Conservation (phyloP, 2,797 vertebrate species). For the Lindbergichthys nudifrons region DNA sequence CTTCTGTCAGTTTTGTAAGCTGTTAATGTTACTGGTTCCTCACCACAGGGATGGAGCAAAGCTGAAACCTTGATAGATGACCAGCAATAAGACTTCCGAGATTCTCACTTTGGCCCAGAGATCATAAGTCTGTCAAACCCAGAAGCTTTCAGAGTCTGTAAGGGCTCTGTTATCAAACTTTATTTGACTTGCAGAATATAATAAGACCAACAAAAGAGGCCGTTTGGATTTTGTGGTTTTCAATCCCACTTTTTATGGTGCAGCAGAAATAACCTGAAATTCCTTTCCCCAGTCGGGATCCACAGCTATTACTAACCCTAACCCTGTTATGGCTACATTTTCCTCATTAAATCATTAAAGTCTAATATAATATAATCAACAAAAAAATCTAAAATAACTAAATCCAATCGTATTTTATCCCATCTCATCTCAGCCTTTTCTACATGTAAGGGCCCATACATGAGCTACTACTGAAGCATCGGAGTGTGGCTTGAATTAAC, state of each 20-base stretch:
- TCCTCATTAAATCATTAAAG: constrained; percentile 17
- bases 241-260: constrained; percentile 60
- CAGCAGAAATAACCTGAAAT: constrained; percentile 49
- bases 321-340: constrained; percentile 29
- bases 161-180: constrained; percentile 66
- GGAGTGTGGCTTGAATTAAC: constrained; percentile 52
- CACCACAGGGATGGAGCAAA: constrained; percentile 37
- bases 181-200: constrained; percentile 59
- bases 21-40: constrained; percentile 8
- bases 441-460: constrained; percentile 18
- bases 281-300: constrained; percentile 26
- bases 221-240: constrained; percentile 55
- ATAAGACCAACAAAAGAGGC: constrained; percentile 56
- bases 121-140: constrained; percentile 66
- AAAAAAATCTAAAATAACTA: constrained; percentile 13
- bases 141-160: constrained; percentile 63
- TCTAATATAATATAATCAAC: constrained; percentile 19
- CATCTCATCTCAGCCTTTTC: background rate
- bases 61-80: constrained; percentile 53
- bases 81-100: constrained; percentile 55
- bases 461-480: constrained; percentile 32
- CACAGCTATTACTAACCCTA: constrained; percentile 27
- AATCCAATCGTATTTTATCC: constrained; percentile 21
- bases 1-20: too few relatives aligned
- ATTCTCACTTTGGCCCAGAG: constrained; percentile 49